Base-by-base conservation (phyloP, 2,797 vertebrate species). In the Spheniscus humboldti region DNA sequence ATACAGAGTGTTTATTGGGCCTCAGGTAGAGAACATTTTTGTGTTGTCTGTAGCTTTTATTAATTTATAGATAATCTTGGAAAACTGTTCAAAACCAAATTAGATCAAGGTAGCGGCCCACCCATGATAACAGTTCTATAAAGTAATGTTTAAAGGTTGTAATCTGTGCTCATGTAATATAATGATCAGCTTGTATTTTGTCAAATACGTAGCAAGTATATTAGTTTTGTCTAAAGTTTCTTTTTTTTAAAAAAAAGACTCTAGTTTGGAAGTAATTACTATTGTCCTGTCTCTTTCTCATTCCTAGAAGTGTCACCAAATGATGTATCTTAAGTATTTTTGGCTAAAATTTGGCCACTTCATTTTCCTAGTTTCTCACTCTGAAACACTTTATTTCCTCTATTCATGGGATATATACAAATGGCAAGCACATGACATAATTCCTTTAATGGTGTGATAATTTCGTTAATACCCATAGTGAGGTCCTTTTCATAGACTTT, bases 1-100 rank as follows among this genome's bases (percentile, higher is more conserved):
- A 91, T 99, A 99, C 73, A 97, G 99, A 33, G 99, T 99, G 37
- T 99, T 99, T 86, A 99, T 99, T 91, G 99, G 99, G 31, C 99
- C 99, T 92, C 99, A 99, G 98, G 99, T 99, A 96, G 48, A 88
- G 30, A 67, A 39, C 0, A 0, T 17, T 37, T 69, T 41, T 63
- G 15, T 74, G 6, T 85, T 79, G 45, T 47, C 11, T 52, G 3
- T 47, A 41, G 11, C 41, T 89, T 79, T 78, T 80, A 17, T 37
- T 57, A 73, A 5, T 18, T 47, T n/a, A 6, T 22, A 45, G 25
- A 30, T 83, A 55, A 50, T 59, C 4, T 82, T 7, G 0, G 22
- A 74, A 86, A 86, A 39, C 41, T 55, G 20, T 48, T n/a, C 37
- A 59, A 68, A 92, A 72, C 7, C 6, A 57, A 48, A 33, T 55